Base-by-base conservation (phyloP, 2,113 vertebrate species). In the Callorhinus ursinus region DNA sequence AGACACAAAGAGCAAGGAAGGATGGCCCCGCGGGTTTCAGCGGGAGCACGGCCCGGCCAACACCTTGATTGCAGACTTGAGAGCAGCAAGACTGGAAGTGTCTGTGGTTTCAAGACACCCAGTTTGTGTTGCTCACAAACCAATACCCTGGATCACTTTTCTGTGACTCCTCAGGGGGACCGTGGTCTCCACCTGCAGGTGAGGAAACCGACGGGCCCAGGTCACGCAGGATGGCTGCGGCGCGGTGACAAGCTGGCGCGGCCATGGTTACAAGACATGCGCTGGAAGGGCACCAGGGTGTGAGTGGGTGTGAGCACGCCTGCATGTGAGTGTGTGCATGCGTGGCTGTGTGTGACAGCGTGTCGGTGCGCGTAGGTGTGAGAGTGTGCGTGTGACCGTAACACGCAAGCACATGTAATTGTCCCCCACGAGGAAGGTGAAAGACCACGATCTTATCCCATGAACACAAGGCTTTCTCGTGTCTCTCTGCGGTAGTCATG, bases 21-120 rank as follows among this genome's bases (percentile, higher is more conserved):
- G 46, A 51, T 7, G 13, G 46, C 85, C 77, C 33, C 16, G 21
- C 33, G 31, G 76, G 63, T 7, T 42, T 49, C 39, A 39, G 77
- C 18, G 39, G 63, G 33, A 24, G 53, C 19, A 2, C 19, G 1
- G 85, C 18, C 53, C 7, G 0, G 11, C 57, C 49, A 28, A 0
- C 39, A 18, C 63, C 83, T 46, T 2, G 24, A 16, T 1, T 67
- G 22, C 0, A 1, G 76, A 33, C 57, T 87, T 55, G 36, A 4
- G 22, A 24, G n/a, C n/a, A 24, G 21, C 4, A 49, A 61, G 19
- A 51, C 26, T 2, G 7, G 0, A 42, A 0, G 1, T 5, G 15
- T 59, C 4, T 2, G 4, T 19, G 22, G 49, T 31, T n/a, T 65
- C 3, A 15, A 19, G 57, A 51, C 14, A 4, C 31, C 14, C 36